Evolutionary conservation across 2,113 vertebrate species (phyloP).

Genomic region (Marmota flaviventris): DNA sequence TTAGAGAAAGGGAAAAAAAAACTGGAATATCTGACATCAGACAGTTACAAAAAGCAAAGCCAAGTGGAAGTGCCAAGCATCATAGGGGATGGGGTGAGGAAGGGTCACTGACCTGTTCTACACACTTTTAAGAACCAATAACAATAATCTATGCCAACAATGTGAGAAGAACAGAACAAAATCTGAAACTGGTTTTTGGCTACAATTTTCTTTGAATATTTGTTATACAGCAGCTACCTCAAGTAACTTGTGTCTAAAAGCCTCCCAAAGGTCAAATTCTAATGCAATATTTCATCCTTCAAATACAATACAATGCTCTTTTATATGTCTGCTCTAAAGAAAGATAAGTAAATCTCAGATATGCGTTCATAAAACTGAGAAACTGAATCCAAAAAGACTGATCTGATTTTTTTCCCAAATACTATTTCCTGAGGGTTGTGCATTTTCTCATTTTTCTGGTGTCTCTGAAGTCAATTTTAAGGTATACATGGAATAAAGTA

Average conservation of each 20-base stretch:
- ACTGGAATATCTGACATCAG: background rate
- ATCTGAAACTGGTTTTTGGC: background rate
- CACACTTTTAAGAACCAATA: background rate
- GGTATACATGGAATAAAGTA: fast-evolving
- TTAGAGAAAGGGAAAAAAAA: background rate
- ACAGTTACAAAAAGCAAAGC: background rate
- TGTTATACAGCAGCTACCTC: background rate
- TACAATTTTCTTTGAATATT: background rate
- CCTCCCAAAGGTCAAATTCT: background rate
- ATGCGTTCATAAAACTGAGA: background rate
- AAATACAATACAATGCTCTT: background rate
- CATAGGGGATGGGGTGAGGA: background rate
- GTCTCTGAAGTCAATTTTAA: background rate
- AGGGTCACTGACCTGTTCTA: slow-evolving; percentile 15
- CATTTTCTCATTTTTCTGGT: background rate
- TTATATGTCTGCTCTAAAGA: background rate
- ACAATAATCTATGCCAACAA: background rate
- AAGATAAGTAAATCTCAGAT: background rate
- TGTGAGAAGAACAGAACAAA: background rate
- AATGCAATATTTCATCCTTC: background rate
- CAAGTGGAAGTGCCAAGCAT: background rate
- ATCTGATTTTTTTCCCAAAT: background rate
- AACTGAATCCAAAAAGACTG: background rate
- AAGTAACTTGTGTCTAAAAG: background rate
- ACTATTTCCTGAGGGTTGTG: background rate